These are phyloP conservation scores for Xiphophorus hellerii DNA, from an alignment of 2,113 vertebrate species.

Conservation along the genomic window DNA sequence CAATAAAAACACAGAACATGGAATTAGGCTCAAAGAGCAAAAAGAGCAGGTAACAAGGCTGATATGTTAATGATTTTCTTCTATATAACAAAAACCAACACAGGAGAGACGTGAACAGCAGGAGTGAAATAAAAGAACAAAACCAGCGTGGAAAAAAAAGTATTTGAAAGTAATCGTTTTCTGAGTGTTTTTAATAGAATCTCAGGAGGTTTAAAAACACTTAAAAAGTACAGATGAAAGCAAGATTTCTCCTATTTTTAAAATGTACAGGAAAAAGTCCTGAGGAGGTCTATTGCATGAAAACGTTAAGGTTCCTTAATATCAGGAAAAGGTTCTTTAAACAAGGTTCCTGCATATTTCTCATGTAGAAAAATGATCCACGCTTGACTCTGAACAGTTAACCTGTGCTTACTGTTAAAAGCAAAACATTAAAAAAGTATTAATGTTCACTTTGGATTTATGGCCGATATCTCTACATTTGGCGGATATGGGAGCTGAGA, in stretches of 20 bases:
- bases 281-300: background rate
- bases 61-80: background rate
- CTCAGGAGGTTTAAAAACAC: background rate
- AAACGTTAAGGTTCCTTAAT: background rate
- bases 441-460: too few species aligned
- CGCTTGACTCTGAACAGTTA: background rate
- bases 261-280: background rate
- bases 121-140: background rate
- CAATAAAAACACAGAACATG: background rate
- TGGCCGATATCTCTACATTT: too few species aligned
- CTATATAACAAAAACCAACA: background rate
- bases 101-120: slow-evolving; percentile 32
- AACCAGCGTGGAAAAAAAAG: background rate
- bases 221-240: background rate
- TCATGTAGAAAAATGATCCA: background rate
- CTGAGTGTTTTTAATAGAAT: background rate
- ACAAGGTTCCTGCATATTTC: background rate
- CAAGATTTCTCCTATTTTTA: too few species aligned
- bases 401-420: background rate
- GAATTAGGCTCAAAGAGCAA: slow-evolving; percentile 23
- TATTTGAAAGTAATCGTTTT: background rate
- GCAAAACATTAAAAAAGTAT: background rate
- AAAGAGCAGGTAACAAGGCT: slow-evolving; percentile 19
- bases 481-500: too few species aligned
- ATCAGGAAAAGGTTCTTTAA: background rate